Base-by-base conservation (phyloP, 2,888 invertebrate genomes). In the Rhyacophila evoluta region DNA sequence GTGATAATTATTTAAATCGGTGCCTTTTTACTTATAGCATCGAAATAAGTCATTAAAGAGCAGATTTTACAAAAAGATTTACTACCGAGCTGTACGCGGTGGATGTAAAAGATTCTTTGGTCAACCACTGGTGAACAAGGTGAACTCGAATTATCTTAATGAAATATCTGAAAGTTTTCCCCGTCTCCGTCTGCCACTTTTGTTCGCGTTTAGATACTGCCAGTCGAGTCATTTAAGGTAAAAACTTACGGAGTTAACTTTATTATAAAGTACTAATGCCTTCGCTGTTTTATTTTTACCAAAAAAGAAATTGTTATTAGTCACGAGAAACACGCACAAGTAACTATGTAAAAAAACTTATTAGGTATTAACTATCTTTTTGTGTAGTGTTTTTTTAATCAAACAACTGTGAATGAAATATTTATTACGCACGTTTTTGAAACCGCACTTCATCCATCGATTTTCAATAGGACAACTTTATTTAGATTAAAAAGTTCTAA, bases 121-220 rank as follows among this genome's bases (percentile, higher is more conserved):
- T 74, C 74, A 74, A 41, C 74, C 74, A 6, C 55, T 39, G 15
- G 39, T n/a, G n/a, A n/a, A n/a, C 74, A 74, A 29, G 74, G 27
- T 41, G 55, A 27, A 29, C 19, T 11, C 39, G 39, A 74, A 74
- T 74, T 74, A 74, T 74, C 74, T 74, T 39, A 74, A 74, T 74
- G 74, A 74, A 41, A 74, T 74, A 74, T 74, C 74, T 39, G 28
- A 41, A 74, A 69, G 28, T 69, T 28, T 33, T 29, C 27, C 74
- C 41, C 28, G 15, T 12, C 15, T 41, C 29, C 39, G 74, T 28
- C 55, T 55, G 55, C 15, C 55, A 55, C 55, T 55, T 55, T 19
- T 55, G 19, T 10, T 55, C 19, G 55, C 55, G 15, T 55, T 55
- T 55, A 55, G 55, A 55, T 55, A 55, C 55, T 55, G 55, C 19